Evolutionary conservation across 2,113 vertebrate genomes (phyloP), one percentile per base, ranked within the genome.

Genomic region (Menidia beryllina): DNA sequence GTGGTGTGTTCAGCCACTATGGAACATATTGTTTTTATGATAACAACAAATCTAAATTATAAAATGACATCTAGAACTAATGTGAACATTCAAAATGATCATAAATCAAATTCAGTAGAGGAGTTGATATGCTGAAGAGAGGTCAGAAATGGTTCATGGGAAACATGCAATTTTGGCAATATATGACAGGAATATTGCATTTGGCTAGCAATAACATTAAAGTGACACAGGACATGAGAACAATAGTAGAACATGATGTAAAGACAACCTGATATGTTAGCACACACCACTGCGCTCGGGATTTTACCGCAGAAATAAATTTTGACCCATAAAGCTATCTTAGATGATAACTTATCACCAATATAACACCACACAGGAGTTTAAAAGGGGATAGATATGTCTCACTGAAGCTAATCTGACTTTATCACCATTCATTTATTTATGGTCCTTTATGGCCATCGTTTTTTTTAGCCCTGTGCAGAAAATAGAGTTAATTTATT

Each of bases 151-250:
- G 13, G 34, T 66, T 84, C 82, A 88, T 79, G 64, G 77, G 81
- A 83, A 88, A 56, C 55, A 73, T 65, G 38, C 34, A 48, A 25
- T 26, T 9, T 26, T 17, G 11, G 23, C 54, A 72, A 30, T 77
- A 50, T 76, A 59, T 86, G 60, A 53, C 65, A 70, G 14, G 55
- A 83, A 81, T 77, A 87, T 81, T 60, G 61, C 72, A 69, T 15
- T 4, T 10, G 17, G 43, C 12, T 2, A 19, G 58, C 59, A 43
- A 58, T 59, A 23, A 77, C 60, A 77, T 84, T 54, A 86, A 83
- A 55, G 77, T 89, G 83, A 86, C 86, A 85, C 1, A 59, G 26
- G 50, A 41, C 49, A 56, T 43, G 64, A 63, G 50, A 41, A 62
- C 2, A 10, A 23, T 65, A 70, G 77, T 62, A 60, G n/a, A 34